Percentiles rank a stretch among this genome's conserved stretches.
Evolutionary conservation across 2,797 vertebrate species (phyloP).

Genomic region (Linurgus olivaceus): DNA sequence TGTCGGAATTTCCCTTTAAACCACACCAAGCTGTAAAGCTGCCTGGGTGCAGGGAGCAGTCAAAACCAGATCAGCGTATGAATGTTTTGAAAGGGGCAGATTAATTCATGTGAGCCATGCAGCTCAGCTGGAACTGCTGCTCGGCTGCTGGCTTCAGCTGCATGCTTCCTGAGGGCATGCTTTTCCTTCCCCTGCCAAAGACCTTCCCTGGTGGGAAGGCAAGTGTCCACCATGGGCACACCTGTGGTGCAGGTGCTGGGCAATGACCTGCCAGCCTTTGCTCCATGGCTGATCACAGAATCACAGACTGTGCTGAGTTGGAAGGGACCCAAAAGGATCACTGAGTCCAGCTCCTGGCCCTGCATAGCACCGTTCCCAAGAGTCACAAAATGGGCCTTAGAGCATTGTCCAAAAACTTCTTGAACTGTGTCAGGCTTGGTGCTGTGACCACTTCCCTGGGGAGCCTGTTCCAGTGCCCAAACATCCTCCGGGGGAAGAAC

Average conservation of each 20-base stretch:
- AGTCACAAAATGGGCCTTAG: background rate
- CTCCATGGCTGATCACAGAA: background rate
- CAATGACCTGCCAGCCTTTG: background rate
- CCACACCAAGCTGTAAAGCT: background rate
- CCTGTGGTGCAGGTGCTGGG: fast-evolving
- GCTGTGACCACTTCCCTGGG: background rate
- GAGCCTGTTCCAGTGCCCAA: background rate
- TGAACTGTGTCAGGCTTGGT: background rate
- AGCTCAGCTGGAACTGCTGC: constrained; percentile 2
- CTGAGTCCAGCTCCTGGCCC: background rate
- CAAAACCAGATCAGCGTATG: background rate
- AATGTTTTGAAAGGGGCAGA: background rate
- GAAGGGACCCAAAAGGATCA: background rate
- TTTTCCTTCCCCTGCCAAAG: background rate
- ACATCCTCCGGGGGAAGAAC: background rate
- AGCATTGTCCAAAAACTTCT: background rate
- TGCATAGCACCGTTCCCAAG: background rate
- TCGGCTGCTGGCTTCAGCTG: background rate
- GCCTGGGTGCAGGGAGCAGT: background rate
- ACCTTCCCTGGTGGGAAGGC: background rate
- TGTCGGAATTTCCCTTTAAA: background rate
- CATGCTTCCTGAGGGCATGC: background rate
- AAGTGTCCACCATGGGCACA: fast-evolving
- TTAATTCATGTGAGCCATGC: background rate
- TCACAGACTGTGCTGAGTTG: background rate